Percentiles rank a stretch among this genome's conserved stretches.
Conservation (phyloP, 2,797 vertebrate genomes). For the Fundulus diaphanus region DNA sequence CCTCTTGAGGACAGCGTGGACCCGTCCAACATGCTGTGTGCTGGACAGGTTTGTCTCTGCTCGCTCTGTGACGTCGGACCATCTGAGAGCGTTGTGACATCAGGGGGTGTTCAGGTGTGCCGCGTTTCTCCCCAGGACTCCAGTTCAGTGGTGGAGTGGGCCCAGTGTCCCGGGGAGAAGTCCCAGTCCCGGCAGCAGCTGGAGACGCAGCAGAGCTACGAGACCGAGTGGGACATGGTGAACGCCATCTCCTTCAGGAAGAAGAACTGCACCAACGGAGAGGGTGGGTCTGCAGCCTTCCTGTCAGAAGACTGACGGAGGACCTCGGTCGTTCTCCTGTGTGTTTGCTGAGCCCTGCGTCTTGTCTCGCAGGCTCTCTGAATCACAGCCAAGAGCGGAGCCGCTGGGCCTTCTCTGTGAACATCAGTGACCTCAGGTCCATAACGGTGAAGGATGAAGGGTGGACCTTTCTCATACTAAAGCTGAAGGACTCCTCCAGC, state of each 20-base stretch:
- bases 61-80: no score
- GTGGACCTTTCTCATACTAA: slow-evolving; percentile 90
- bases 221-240: slow-evolving; percentile 98
- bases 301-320: neutral
- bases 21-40: slow-evolving; percentile 92
- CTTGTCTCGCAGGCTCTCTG: slow-evolving; percentile 79
- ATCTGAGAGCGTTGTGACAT: neutral
- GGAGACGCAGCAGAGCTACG: slow-evolving; percentile 89
- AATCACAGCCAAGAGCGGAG: slow-evolving; percentile 86
- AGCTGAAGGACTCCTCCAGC: slow-evolving; percentile 85
- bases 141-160: slow-evolving; percentile 95
- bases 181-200: slow-evolving; percentile 71
- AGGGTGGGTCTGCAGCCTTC: slow-evolving; percentile 61
- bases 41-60: slow-evolving; percentile 87
- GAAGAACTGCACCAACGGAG: slow-evolving; percentile 87
- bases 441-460: slow-evolving; percentile 90
- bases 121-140: slow-evolving; percentile 84
- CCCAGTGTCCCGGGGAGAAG: slow-evolving; percentile 83
- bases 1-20: slow-evolving; percentile 91
- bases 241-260: slow-evolving; percentile 92
- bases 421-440: slow-evolving; percentile 87
- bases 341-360: neutral
- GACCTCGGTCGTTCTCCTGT: no score
- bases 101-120: neutral
- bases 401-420: slow-evolving; percentile 91